A percentile compares a stretch with the other conserved stretches of the same genome.
Conservation (phyloP, 2,888 invertebrate species). For the Chrysopilus asiliformis region DNA sequence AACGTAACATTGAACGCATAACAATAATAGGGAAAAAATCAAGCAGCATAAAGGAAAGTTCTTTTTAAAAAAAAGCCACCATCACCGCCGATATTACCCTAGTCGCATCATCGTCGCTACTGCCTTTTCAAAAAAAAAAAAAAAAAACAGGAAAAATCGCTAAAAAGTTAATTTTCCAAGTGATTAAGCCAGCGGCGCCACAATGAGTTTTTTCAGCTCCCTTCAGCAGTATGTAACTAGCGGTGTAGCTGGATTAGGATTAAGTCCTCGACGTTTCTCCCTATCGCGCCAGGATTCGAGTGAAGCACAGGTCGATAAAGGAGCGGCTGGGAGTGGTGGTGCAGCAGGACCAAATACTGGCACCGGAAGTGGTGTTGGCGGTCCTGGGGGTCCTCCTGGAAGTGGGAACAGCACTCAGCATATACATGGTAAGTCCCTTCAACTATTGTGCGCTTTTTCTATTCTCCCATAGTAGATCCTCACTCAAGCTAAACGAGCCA, state of each 20-base stretch:
- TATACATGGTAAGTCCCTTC: constrained; percentile 12
- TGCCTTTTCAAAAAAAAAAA: neutral
- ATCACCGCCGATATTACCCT: neutral
- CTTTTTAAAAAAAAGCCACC: neutral
- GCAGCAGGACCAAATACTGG: constrained; percentile 11
- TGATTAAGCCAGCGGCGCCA: neutral
- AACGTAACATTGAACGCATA: too few species aligned
- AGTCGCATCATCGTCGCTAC: too few species aligned
- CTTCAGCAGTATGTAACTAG: constrained; percentile 76
- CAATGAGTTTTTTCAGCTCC: constrained; percentile 77
- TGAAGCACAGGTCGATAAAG: constrained; percentile 25
- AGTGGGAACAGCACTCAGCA: constrained; percentile 6
- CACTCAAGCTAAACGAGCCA: too few species aligned
- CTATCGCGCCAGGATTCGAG: constrained; percentile 52
- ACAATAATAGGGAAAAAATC: too few species aligned
- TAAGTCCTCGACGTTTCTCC: constrained; percentile 62
- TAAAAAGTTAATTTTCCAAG: constrained; percentile 1
- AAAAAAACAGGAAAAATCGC: too few species aligned
- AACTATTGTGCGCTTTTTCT: too few species aligned
- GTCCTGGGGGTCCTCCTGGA: constrained; percentile 11
- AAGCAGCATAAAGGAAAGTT: neutral
- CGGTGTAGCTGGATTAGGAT: constrained; percentile 66
- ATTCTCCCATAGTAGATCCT: neutral
- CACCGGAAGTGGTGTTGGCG: constrained; percentile 11
- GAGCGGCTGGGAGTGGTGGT: constrained; percentile 4